Conservation (phyloP, 2,113 vertebrate species). For the Corapipo altera region DNA sequence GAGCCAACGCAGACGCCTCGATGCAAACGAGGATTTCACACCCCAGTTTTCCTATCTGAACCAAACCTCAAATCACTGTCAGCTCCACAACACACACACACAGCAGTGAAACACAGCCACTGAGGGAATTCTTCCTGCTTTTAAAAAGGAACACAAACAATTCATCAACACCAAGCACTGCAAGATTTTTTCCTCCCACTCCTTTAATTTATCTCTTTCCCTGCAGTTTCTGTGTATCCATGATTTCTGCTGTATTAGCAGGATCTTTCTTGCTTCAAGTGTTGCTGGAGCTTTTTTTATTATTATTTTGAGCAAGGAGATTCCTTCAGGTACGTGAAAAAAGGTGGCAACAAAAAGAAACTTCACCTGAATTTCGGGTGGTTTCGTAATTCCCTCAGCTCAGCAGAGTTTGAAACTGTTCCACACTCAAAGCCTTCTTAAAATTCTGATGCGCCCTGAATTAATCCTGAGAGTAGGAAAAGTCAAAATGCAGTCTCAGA, state of each 20-base stretch:
- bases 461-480: background rate
- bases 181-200: background rate
- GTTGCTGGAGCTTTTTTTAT: background rate
- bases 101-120: background rate
- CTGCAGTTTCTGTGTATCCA: background rate
- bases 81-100: background rate
- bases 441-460: background rate
- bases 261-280: background rate
- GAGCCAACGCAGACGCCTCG: background rate
- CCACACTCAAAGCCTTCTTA: background rate
- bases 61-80: background rate
- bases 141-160: background rate
- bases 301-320: background rate
- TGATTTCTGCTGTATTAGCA: background rate
- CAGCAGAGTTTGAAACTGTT: background rate
- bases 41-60: background rate
- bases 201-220: background rate
- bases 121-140: background rate
- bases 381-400: background rate
- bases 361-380: background rate
- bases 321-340: background rate
- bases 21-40: conserved; percentile 11
- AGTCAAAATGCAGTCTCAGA: background rate
- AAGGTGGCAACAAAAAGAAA: background rate
- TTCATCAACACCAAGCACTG: background rate